Base-by-base conservation (phyloP, 1,140 invertebrate genomes). In the Diprion similis region DNA sequence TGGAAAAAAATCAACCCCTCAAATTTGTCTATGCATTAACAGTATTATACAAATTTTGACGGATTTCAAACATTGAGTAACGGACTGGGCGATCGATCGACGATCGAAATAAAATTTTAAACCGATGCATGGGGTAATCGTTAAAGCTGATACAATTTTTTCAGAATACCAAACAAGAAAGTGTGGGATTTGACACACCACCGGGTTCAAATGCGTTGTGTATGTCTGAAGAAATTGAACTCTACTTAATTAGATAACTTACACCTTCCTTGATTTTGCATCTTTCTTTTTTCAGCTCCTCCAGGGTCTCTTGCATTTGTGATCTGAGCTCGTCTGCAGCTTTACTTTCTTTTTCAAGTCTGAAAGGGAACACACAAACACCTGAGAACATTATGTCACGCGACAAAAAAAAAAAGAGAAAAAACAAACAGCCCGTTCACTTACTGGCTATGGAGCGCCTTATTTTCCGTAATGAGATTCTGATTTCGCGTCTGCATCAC, bases 381-480 rank as follows among this genome's bases (percentile, higher is more conserved):
- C 24, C 2, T 37, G 1, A 37, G 24, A 37, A 37, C 24, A 6
- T 37, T 37, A 37, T 37, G 24, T 37, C 2, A 6, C 6, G 2
- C 24, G 24, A 6, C 6, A 37, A 37, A 37, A 37, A 3, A 0
- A 37, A 37, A 65, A 65, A 15, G 8, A 15, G 8, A 65, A 65
- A n/a, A n/a, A 64, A 71, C 0, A 65, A 65, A n/a, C 59, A 65
- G 59, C 15, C 59, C 15, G 15, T 65, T 65, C 13, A 71, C 51
- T 64, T 64, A 71, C 70, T 24, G 70, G 45, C 10, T 15, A 10
- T 48, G 46, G 15, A 71, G 70, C n/a, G 47, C 37, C 18, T 71
- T 76, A 68, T 83, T 84, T 71, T 84, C 81, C 15, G 70, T 19
- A 2, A 80, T n/a, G 7, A 82, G 77, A 48, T 80, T 77, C 11